Conservation (phyloP, 1,140 invertebrate genomes). For the Rhyacophila brunnea region DNA sequence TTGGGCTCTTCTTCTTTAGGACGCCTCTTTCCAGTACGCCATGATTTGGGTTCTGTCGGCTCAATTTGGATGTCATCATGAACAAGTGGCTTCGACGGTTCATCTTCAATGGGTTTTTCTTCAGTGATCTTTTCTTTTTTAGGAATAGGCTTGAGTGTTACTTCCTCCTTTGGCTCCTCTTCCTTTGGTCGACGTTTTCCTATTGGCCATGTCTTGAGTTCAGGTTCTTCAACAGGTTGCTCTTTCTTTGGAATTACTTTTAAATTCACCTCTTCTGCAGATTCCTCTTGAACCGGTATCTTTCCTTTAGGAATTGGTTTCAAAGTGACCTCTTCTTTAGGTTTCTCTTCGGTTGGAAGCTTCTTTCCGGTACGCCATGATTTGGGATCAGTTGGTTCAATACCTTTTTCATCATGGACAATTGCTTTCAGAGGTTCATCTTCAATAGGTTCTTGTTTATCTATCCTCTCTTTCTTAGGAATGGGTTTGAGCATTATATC, state of each 20-base stretch:
- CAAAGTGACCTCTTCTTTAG: slow-evolving; percentile 40
- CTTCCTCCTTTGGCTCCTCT: slow-evolving; percentile 45
- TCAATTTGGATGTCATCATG: slow-evolving; percentile 40
- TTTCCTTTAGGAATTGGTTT: slow-evolving; percentile 42
- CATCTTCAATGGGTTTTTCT: slow-evolving; percentile 41
- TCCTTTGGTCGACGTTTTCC: slow-evolving; percentile 40
- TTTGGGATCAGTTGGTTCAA: slow-evolving; percentile 42
- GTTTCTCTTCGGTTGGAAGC: slow-evolving; percentile 41
- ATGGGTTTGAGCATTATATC: slow-evolving; percentile 53
- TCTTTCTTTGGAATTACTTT: slow-evolving; percentile 28
- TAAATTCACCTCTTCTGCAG: slow-evolving; percentile 34
- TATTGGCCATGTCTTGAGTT: slow-evolving; percentile 43
- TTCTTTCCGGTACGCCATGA: slow-evolving; percentile 49
- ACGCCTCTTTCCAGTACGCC: slow-evolving; percentile 49
- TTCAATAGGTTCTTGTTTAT: slow-evolving; percentile 41
- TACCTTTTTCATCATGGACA: slow-evolving; percentile 27
- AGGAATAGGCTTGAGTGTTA: slow-evolving; percentile 52
- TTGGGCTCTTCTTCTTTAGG: slow-evolving; percentile 45
- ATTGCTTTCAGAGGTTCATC: slow-evolving; percentile 31
- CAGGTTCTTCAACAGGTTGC: slow-evolving; percentile 41
- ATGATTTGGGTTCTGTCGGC: slow-evolving; percentile 43
- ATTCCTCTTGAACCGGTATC: slow-evolving; percentile 29
- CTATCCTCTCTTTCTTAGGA: slow-evolving; percentile 41
- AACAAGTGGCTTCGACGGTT: slow-evolving; percentile 36
- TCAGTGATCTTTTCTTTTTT: slow-evolving; percentile 39